Evolutionary conservation across 2,888 invertebrate genomes (phyloP).

Genomic region (Dascillus cervinus): DNA sequence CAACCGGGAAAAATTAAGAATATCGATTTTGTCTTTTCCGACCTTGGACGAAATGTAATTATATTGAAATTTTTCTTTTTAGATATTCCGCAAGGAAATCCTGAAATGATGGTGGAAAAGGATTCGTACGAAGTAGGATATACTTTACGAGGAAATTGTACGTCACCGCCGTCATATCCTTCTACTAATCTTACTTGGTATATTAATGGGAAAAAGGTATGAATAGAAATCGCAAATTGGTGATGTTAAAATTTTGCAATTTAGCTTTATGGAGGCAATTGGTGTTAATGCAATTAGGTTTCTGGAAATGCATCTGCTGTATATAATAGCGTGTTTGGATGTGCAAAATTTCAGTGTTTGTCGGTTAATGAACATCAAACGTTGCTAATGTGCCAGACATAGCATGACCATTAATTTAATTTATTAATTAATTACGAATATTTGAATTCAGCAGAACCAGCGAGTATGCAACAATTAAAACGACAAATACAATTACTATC

Average conservation of each 20-base stretch:
- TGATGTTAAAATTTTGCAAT: conserved; percentile 1
- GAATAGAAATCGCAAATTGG: conserved; percentile 8
- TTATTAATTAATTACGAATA: conserved; percentile 35
- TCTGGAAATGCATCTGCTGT: too few species aligned
- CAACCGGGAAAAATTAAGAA: too few species aligned
- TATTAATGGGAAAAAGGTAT: conserved; percentile 56
- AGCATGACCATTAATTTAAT: conserved; percentile 34
- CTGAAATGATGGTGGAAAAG: conserved; percentile 58
- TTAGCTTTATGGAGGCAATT: conserved; percentile 1
- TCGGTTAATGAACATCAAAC: too few species aligned
- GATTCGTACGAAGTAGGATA: conserved; percentile 64
- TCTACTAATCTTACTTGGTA: conserved; percentile 65
- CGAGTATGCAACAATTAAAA: conserved; percentile 37
- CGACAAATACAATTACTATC: conserved; percentile 36
- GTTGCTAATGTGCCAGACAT: conserved; percentile 6
- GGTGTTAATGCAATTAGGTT: too few species aligned
- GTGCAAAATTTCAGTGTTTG: too few species aligned
- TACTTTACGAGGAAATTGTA: conserved; percentile 59
- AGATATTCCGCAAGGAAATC: conserved; percentile 62
- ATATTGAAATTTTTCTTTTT: conserved; percentile 42
- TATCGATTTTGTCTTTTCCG: too few species aligned
- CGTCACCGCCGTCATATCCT: conserved; percentile 59
- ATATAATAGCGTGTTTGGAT: too few species aligned
- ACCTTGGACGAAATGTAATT: too few species aligned
- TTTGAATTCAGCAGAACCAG: conserved; percentile 31